Evolutionary conservation across 2,888 invertebrate genomes (phyloP), one percentile per base, ranked within the genome.

Genomic region (Polydrusus cervinus): DNA sequence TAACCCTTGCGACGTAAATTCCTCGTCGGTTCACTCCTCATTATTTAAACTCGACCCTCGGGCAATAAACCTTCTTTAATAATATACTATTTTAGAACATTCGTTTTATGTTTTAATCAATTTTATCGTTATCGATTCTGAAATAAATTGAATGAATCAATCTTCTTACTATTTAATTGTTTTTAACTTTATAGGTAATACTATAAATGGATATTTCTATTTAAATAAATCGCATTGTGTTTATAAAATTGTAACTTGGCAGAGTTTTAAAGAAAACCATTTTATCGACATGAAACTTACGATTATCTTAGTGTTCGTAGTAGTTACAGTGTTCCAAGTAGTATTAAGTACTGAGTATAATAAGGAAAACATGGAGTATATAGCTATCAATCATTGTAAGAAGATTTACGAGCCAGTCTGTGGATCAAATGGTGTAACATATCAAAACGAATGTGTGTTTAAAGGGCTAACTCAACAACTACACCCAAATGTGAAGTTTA

Each of bases 371-470:
- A 30, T 53, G n/a, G n/a, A n/a, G n/a, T n/a, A n/a, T n/a, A n/a
- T n/a, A n/a, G n/a, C n/a, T 13, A 60, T 53, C 13, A n/a, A n/a
- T n/a, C 14, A 47, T 10, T 75, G 75, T 61, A 43, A 57, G 13
- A 51, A 20, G 43, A 61, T 30, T 9, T 71, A 61, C 47, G 53
- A 53, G 13, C 75, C 75, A n/a, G 16, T 75, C 2, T 75, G 75
- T 71, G 75, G 51, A 34, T 75, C 75, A 1, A 61, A 75, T 53
- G 75, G 71, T 18, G 43, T 45, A 9, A 75, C 75, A 8, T 75
- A 75, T 18, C 43, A 43, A 13, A 75, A 75, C 20, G 45, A 61
- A 13, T 75, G 75, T 47, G 65, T 3, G 2, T 75, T 75, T 43
- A 51, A 75, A 51, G 71, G 65, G 20, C 70, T 55, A 25, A 40